Percentiles rank a stretch among this genome's conserved stretches.
These are phyloP conservation scores for Trisateles emortualis DNA, from an alignment of 2,888 invertebrate species.

Conservation along the genomic window DNA sequence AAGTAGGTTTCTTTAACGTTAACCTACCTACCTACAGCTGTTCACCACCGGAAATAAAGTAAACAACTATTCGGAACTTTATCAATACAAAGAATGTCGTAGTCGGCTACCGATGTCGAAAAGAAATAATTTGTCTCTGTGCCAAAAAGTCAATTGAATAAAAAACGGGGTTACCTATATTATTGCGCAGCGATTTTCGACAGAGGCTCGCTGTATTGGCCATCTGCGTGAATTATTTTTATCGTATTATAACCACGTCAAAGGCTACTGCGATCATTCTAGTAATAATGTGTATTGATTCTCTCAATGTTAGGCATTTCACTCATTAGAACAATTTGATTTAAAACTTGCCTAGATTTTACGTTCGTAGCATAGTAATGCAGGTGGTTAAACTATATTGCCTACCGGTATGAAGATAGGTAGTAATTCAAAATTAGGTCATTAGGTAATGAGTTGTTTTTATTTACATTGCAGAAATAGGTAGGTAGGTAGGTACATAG, in stretches of 20 bases:
- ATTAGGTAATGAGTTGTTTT: background rate
- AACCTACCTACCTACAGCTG: background rate
- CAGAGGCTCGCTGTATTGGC: conserved; percentile 49
- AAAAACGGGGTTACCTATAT: conserved; percentile 69
- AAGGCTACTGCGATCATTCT: conserved; percentile 28
- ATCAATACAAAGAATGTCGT: conserved; percentile 29
- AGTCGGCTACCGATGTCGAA: conserved; percentile 51
- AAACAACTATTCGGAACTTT: conserved; percentile 34
- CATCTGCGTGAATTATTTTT: conserved; percentile 64
- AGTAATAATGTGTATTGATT: conserved; percentile 17
- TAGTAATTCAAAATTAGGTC: too few relatives aligned
- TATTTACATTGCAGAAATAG: background rate
- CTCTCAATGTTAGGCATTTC: background rate
- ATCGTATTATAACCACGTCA: conserved; percentile 33
- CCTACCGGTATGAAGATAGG: too few relatives aligned
- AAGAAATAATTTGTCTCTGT: conserved; percentile 75
- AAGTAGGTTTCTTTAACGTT: too few relatives aligned
- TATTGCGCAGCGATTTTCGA: conserved; percentile 73
- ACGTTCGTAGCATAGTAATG: too few relatives aligned
- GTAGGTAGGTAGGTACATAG: background rate
- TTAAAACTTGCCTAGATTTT: background rate
- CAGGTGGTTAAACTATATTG: too few relatives aligned
- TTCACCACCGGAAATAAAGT: conserved; percentile 19
- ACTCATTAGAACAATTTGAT: too few relatives aligned
- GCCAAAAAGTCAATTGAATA: conserved; percentile 76